Base-by-base conservation (phyloP, 2,888 invertebrate genomes). In the Drosophila yooni region DNA sequence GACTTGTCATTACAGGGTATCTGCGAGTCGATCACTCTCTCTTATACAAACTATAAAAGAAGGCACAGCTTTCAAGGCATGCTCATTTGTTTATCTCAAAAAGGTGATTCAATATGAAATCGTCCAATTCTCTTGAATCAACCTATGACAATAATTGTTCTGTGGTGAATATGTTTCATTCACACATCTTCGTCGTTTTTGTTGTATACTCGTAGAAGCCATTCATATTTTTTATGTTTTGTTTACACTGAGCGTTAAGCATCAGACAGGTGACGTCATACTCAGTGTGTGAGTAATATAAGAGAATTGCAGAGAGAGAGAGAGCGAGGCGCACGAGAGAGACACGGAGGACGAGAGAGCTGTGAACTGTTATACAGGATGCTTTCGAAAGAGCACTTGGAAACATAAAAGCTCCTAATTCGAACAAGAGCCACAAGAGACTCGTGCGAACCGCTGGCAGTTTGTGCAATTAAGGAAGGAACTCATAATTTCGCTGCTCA, bases 401-500 rank as follows among this genome's bases (percentile, higher is more conserved):
- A 50, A 34, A 27, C 51, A 56, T 34, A 68, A 29, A 40, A 62
- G 38, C 51, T 57, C n/a, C 43, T 57, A 38, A 46, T n/a, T 62
- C 34, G 48, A n/a, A 46, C 46, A 65, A 62, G 6, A 43, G 34
- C 18, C 29, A 40, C 18, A 40, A 51, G 43, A 54, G 74, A 29
- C 46, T 52, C 64, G 58, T 15, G 50, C 58, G 58, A 70, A 58
- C 65, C 48, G 56, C 38, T 63, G 15, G 18, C 52, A 57, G 51
- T 54, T 59, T 25, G 46, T 76, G 78, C 85, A 80, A 87, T 87
- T 82, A 84, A 74, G 89, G 89, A 87, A 89, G 85, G 89, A 85
- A 85, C 82, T 89, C 74, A 80, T 77, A 83, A 89, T 85, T 86
- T 82, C 59, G 75, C 70, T 85, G 89, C 89, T 89, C 88, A 85